Evolutionary conservation across 2,888 invertebrate species (phyloP), one percentile per base, ranked within the genome.

Genomic region (Tolmerus cingulatus): DNA sequence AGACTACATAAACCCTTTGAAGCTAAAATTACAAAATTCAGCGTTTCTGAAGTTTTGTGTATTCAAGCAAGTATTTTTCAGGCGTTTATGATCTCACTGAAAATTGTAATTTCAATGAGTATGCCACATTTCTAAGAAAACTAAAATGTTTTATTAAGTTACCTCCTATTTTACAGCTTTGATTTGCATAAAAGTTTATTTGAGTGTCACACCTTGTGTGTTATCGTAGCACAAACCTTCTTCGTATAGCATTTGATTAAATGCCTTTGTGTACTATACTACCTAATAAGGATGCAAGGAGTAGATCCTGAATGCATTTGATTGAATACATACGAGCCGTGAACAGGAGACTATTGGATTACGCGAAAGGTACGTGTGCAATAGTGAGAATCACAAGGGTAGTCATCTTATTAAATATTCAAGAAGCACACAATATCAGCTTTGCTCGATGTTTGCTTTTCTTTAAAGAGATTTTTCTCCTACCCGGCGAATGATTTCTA

Each of bases 371-470:
- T 66, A 66, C 66, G 66, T 66, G 23, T 66, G 66, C 66, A 66
- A 14, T 66, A 27, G 9, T 2, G 12, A 14, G 23, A 66, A n/a
- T 34, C 34, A n/a, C 76, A 37, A 34, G 27, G 37, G 34, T n/a
- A 37, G 19, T 34, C 78, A 40, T 19, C 78, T 78, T 78, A 78
- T 78, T 78, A 78, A 16, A 43, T n/a, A 78, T 78, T 78, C 78
- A 78, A n/a, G 43, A 9, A 43, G 37, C 19, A 23, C 43, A 34
- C 34, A 40, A 43, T n/a, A n/a, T 78, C 19, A n/a, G 19, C 9
- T 77, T 40, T 34, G 12, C 19, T 37, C 3, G 77, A 77, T 77
- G 37, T 77, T 34, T 77, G 40, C 8, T 78, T 37, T 23, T 37
- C 78, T 43, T 78, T 78, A 43, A 78, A 19, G 43, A 78, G 14